A percentile compares a stretch with the other conserved stretches of the same genome.
Conservation (phyloP, 2,797 vertebrate species). For the Xerus rutilus region DNA sequence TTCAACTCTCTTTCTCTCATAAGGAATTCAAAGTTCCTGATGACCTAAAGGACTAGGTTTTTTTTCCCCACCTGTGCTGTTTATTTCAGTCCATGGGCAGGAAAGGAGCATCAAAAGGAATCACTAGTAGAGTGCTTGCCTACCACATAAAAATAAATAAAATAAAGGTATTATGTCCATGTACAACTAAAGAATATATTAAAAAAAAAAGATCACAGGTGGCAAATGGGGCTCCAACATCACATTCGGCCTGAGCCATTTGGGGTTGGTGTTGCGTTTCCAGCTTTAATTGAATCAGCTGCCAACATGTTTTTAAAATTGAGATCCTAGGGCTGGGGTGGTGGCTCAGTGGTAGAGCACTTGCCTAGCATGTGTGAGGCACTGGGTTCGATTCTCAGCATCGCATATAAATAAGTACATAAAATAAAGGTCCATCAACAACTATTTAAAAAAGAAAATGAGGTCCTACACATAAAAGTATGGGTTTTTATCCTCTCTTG, state of each 20-base stretch:
- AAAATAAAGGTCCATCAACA: too few species aligned
- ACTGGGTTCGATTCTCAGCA: too few species aligned
- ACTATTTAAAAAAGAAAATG: too few species aligned
- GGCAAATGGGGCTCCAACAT: rapidly evolving
- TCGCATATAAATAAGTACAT: too few species aligned
- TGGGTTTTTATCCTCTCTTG: background rate
- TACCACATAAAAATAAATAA: too few species aligned
- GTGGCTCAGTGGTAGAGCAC: too few species aligned
- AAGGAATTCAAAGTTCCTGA: background rate
- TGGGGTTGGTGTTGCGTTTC: background rate
- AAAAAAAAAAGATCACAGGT: background rate
- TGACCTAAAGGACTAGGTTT: background rate
- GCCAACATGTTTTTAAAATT: background rate
- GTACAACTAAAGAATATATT: too few species aligned
- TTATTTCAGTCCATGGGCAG: background rate
- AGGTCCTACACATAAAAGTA: background rate
- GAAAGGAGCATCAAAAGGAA: background rate
- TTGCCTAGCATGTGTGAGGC: too few species aligned
- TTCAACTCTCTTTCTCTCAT: background rate
- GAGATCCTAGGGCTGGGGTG: too few species aligned
- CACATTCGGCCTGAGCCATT: background rate
- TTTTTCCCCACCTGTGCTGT: background rate
- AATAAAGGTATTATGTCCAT: too few species aligned
- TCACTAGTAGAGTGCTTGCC: too few species aligned
- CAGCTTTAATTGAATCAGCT: background rate